Evolutionary conservation across 2,888 invertebrate genomes (phyloP).

Genomic region (Hylaea fasciaria): DNA sequence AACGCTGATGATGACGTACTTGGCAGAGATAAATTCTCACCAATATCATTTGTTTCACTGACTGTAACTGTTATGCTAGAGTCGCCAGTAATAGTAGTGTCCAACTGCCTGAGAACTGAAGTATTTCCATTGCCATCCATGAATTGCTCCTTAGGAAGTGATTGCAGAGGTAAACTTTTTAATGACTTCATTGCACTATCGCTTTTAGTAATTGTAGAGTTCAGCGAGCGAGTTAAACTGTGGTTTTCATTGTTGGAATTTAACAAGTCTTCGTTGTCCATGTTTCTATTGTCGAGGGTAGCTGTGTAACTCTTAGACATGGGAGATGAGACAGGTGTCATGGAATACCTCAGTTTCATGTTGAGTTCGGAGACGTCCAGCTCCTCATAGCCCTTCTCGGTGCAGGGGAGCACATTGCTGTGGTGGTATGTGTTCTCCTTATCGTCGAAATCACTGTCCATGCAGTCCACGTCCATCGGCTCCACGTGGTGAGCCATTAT

Average conservation of each 20-base stretch:
- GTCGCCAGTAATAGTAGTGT: slow-evolving; percentile 47
- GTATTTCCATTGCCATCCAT: slow-evolving; percentile 56
- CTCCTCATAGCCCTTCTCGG: slow-evolving; percentile 77
- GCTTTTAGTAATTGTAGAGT: slow-evolving; percentile 61
- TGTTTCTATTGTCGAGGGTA: slow-evolving; percentile 56
- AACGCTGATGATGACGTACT: slow-evolving; percentile 68
- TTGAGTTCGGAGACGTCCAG: slow-evolving; percentile 76
- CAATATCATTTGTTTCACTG: slow-evolving; percentile 54
- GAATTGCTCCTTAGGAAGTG: slow-evolving; percentile 55
- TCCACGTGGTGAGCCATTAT: slow-evolving; percentile 72
- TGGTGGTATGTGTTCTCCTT: slow-evolving; percentile 75
- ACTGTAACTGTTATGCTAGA: slow-evolving; percentile 61
- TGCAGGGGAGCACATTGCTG: slow-evolving; percentile 69
- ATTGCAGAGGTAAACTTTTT: slow-evolving; percentile 67
- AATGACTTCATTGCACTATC: slow-evolving; percentile 59
- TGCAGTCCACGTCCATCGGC: slow-evolving; percentile 74
- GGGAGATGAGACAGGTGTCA: slow-evolving; percentile 73
- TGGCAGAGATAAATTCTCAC: slow-evolving; percentile 67
- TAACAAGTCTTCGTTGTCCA: slow-evolving; percentile 55
- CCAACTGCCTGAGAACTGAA: slow-evolving; percentile 55
- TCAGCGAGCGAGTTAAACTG: slow-evolving; percentile 68
- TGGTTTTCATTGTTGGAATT: slow-evolving; percentile 55
- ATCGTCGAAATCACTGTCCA: slow-evolving; percentile 74
- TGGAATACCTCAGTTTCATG: slow-evolving; percentile 77
- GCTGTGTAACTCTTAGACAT: slow-evolving; percentile 76